These are phyloP conservation scores for Drosophila multiciliata DNA, from an alignment of 2,888 invertebrate species.

Conservation along the genomic window DNA sequence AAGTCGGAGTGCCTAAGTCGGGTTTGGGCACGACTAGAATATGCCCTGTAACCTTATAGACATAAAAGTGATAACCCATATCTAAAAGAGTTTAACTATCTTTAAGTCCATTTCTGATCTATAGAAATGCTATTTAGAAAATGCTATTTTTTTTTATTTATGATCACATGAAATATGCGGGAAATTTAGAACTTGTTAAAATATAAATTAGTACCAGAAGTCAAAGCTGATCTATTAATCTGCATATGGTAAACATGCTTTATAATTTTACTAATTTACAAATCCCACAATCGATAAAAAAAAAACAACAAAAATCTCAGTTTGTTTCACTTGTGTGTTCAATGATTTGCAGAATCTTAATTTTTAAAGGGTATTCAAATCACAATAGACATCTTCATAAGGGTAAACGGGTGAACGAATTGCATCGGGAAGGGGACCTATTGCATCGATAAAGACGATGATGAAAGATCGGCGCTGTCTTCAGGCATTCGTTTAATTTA, in stretches of 20 bases:
- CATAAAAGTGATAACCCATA: neutral
- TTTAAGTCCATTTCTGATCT: neutral
- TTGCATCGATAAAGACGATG: slow-evolving; percentile 56
- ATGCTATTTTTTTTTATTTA: neutral
- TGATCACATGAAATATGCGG: neutral
- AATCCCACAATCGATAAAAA: neutral
- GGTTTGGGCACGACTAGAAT: neutral
- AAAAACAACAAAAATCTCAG: neutral
- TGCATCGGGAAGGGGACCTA: slow-evolving; percentile 19
- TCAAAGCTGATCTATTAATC: neutral
- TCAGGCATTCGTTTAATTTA: slow-evolving; percentile 79
- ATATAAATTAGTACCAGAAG: neutral
- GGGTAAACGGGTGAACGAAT: slow-evolving; percentile 21
- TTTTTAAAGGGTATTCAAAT: slow-evolving; percentile 39
- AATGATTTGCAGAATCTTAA: neutral
- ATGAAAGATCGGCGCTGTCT: slow-evolving; percentile 76
- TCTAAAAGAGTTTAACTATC: neutral
- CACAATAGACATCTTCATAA: slow-evolving; percentile 57
- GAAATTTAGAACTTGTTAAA: neutral
- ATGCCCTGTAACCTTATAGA: slow-evolving; percentile 3
- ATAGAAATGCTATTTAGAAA: neutral
- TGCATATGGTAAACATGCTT: neutral
- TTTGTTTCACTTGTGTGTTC: neutral
- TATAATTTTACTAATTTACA: neutral
- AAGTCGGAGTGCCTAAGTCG: neutral